Evolutionary conservation across 2,113 vertebrate species (phyloP), one percentile per base, ranked within the genome.

Genomic region (Galeopterus variegatus): DNA sequence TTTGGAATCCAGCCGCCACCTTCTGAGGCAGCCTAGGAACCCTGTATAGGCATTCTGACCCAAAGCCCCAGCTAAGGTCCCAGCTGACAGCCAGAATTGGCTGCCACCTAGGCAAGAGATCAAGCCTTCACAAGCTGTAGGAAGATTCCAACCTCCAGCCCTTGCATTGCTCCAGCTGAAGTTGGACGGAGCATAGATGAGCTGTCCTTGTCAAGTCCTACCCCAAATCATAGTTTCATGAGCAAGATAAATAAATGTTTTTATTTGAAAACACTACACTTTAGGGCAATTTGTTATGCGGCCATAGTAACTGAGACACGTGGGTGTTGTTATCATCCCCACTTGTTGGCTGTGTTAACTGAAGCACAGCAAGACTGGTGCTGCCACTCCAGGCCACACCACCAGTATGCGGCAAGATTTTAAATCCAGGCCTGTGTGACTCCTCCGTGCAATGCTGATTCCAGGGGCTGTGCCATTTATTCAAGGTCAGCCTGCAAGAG

Each of bases 41-140:
- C 18, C 54, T 5, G 1, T 1, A 3, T 9, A 21, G 41, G 69
- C 0, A 12, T 62, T 28, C 62, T 88, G 31, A 70, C 33, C 33
- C 5, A 4, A 3, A 56, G 45, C 62, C 50, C 48, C 31, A 58
- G 17, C 26, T 18, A 3, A 21, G 5, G 62, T 28, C 13, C 36
- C 28, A 8, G 19, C 41, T 3, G 8, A 28, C 19, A 84, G 54
- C 56, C 8, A 5, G 95, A 28, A 56, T 17, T 1, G 1, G 50
- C 6, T 3, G 26, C 9, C 1, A 1, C 31, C 58, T 6, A 2
- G 0, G 7, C 5, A 56, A 12, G 45, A 9, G 17, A 5, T 8
- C 33, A 14, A 9, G 54, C 41, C 41, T 54, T 54, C 24, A 21
- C 24, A 11, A 13, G 3, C 56, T 15, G 15, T 1, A 48, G 13